Conservation (phyloP, 2,797 vertebrate species). For the Chaetophractus vellerosus region DNA sequence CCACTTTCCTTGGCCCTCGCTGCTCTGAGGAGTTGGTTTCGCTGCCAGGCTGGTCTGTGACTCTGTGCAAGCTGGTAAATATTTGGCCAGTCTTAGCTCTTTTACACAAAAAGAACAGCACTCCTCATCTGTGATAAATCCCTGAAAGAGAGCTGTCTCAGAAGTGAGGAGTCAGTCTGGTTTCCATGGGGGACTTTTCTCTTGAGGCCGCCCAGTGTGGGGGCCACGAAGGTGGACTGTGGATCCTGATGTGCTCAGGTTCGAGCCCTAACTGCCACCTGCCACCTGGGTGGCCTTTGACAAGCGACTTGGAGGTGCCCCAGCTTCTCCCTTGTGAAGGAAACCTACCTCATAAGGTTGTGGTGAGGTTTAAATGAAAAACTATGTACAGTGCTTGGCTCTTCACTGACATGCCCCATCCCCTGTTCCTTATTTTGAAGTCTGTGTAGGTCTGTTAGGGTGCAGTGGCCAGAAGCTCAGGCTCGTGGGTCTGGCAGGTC, state of each 20-base stretch:
- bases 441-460: neutral
- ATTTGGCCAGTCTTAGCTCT: slow-evolving; percentile 87
- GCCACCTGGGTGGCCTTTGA: slow-evolving; percentile 37
- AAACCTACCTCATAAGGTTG: neutral
- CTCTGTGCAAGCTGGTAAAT: slow-evolving; percentile 87
- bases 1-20: slow-evolving; percentile 42
- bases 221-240: neutral
- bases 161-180: slow-evolving; percentile 71
- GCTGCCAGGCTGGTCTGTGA: slow-evolving; percentile 77
- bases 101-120: slow-evolving; percentile 59
- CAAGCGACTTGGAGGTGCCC: slow-evolving; percentile 28
- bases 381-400: neutral
- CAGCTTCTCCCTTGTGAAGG: neutral
- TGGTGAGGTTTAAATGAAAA: neutral
- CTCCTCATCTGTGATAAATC: slow-evolving; percentile 83
- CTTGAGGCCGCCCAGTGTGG: neutral
- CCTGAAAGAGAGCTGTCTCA: slow-evolving; percentile 84
- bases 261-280: neutral
- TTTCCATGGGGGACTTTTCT: neutral
- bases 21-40: slow-evolving; percentile 79
- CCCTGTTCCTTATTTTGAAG: neutral
- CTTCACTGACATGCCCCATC: neutral
- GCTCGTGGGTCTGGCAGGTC: neutral
- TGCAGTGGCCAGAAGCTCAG: neutral
- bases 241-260: neutral